phyloP scores from a whole-genome alignment of 2,888 invertebrate species.

The Drosophila hamatofila region DNA sequence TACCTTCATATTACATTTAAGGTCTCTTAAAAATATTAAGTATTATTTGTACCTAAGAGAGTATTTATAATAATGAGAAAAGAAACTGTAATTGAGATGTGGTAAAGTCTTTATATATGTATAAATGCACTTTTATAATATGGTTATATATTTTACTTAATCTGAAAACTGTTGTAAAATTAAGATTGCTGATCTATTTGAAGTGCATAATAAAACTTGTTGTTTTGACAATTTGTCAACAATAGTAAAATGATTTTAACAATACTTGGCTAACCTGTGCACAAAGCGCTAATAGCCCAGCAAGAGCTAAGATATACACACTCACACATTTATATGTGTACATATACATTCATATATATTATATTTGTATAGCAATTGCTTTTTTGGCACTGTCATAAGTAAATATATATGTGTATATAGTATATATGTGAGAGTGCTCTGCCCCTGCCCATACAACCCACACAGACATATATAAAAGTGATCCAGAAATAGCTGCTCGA shows the following conservation, averaged over 20 bases:
- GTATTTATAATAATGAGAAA: no score
- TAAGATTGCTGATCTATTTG: neutral
- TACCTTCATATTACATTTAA: no score
- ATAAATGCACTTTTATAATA: no score
- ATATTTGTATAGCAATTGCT: slow-evolving; percentile 9
- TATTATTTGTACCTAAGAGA: no score
- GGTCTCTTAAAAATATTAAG: no score
- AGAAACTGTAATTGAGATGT: no score
- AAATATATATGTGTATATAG: slow-evolving; percentile 18
- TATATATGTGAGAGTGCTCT: slow-evolving; percentile 28
- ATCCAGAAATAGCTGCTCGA: slow-evolving; percentile 58
- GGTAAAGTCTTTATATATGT: no score
- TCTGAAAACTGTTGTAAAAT: neutral
- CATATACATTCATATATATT: neutral
- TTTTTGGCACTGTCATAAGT: slow-evolving; percentile 58
- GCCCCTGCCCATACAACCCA: slow-evolving; percentile 14
- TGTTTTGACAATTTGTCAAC: neutral
- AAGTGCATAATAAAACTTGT: neutral
- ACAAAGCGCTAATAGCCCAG: neutral
- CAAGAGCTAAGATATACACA: neutral
- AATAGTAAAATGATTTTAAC: neutral
- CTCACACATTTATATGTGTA: neutral
- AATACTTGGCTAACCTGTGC: neutral
- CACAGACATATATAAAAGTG: slow-evolving; percentile 18
- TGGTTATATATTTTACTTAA: neutral